Conservation (phyloP, 2,888 invertebrate species). For the Lacanobia oleracea region DNA sequence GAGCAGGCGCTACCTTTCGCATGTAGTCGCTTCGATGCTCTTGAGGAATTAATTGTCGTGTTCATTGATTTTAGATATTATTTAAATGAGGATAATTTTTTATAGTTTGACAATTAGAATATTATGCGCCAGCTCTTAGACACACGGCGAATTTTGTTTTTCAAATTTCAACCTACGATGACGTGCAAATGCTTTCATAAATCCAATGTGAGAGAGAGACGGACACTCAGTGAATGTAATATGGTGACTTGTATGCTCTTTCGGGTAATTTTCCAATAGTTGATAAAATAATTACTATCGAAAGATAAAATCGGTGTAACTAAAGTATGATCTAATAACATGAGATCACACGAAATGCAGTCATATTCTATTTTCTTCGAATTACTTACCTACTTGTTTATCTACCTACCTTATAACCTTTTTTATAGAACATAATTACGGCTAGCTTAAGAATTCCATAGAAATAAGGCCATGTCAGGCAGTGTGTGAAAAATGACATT, state of each 20-base stretch:
- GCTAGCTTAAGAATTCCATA: neutral
- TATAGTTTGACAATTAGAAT: too few relatives aligned
- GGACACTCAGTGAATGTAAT: too few relatives aligned
- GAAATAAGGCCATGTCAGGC: neutral
- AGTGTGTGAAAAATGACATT: neutral
- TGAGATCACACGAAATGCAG: constrained; percentile 35
- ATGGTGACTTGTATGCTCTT: neutral
- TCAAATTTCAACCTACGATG: too few relatives aligned
- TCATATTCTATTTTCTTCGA: constrained; percentile 2
- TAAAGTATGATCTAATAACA: constrained; percentile 14
- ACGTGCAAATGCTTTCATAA: too few relatives aligned
- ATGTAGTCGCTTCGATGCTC: too few relatives aligned
- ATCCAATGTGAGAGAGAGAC: too few relatives aligned
- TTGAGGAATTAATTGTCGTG: too few relatives aligned
- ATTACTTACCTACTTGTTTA: neutral
- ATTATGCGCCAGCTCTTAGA: too few relatives aligned
- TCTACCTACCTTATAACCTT: neutral
- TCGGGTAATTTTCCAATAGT: neutral
- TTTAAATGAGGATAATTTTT: too few relatives aligned
- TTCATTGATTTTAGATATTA: too few relatives aligned
- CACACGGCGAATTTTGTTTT: too few relatives aligned
- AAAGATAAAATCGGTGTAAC: neutral
- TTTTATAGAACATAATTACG: constrained; percentile 14
- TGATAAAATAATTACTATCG: neutral
- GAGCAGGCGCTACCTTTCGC: too few relatives aligned